Evolutionary conservation across 2,888 invertebrate genomes (phyloP), one percentile per base, ranked within the genome.

Genomic region (Drosophila flavopinicola): DNA sequence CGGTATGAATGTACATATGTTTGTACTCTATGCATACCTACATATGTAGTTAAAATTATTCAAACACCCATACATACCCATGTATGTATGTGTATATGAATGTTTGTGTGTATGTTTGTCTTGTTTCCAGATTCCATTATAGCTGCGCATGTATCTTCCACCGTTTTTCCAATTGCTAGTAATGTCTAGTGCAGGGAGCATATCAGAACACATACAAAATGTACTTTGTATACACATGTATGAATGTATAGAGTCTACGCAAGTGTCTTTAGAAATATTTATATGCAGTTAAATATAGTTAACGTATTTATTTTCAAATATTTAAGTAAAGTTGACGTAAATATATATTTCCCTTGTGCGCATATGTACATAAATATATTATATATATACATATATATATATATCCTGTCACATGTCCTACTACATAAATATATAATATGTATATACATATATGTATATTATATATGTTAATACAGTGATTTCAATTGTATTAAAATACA

Each of bases 91-190:
- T 25, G 15, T 17, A 10, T 39, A 32, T 6, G 15, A 24, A n/a
- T 37, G 7, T 13, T n/a, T 39, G 13, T 41, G 29, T 39, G 27
- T 27, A 24, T 38, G 37, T 61, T 54, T 51, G 54, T 64, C 29
- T 65, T 54, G 39, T 39, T 72, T 60, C 64, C 66, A 67, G 41
- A 58, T 61, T 78, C 60, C 64, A 79, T 54, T 64, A 68, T 59
- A 32, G 61, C 51, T 73, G 75, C 75, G 75, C 75, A 75, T 77
- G 75, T 33, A 65, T 75, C 54, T 76, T 72, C 44, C 64, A 77
- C 54, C 39, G 52, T 37, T 58, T 64, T 77, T 68, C 61, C 74
- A 77, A 65, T 65, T 59, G 47, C 32, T 42, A 48, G 57, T 71
- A 68, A 54, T 49, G 25, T 52, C 37, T 42, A 17, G 15, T 24